phyloP scores from a whole-genome alignment of 2,797 vertebrate genomes.

The Anisognathus igniventris region DNA sequence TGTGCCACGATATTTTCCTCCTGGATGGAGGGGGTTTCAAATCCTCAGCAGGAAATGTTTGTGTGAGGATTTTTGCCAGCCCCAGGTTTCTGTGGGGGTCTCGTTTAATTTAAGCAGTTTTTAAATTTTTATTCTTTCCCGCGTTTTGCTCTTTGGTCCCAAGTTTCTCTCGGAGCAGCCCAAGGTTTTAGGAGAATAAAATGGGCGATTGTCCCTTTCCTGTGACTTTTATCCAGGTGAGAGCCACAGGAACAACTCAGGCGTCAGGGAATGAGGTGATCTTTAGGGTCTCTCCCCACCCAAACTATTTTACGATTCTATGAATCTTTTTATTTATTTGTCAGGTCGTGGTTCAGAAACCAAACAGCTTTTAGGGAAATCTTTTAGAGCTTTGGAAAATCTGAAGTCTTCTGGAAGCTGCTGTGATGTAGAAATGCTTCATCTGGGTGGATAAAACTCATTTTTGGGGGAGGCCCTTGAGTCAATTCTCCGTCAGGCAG shows the following conservation, averaged over 20 bases:
- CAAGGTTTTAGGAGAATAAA: neutral
- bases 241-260: neutral
- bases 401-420: rapidly evolving
- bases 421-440: neutral
- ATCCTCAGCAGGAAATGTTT: neutral
- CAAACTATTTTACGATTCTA: rapidly evolving
- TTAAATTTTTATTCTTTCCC: neutral
- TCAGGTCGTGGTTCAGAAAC: neutral
- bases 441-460: neutral
- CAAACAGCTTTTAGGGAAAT: rapidly evolving
- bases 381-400: neutral
- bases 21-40: neutral
- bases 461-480: neutral
- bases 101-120: neutral
- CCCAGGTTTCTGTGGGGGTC: neutral
- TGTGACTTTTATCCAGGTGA: neutral
- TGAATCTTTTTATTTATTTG: neutral
- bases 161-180: neutral
- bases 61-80: neutral
- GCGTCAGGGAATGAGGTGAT: neutral
- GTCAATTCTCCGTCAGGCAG: rapidly evolving
- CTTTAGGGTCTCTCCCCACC: neutral
- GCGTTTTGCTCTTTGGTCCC: rapidly evolving
- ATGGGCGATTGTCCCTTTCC: neutral
- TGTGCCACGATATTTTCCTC: rapidly evolving